Conservation (phyloP, 2,113 vertebrate genomes). For the Cervus canadensis region DNA sequence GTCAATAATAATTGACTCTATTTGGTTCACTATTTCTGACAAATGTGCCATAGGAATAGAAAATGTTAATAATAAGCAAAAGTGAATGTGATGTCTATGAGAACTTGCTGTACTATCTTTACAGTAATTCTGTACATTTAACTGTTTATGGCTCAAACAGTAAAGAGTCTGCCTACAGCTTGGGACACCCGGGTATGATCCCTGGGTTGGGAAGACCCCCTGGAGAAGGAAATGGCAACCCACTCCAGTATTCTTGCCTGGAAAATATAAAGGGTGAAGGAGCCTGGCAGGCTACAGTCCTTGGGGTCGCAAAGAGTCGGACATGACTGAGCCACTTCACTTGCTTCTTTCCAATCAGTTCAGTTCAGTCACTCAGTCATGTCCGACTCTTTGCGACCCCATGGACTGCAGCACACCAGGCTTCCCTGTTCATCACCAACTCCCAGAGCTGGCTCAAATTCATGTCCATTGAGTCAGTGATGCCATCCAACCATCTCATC, state of each 20-base stretch:
- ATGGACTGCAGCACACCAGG: background rate
- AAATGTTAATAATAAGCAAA: background rate
- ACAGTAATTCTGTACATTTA: background rate
- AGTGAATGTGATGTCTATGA: background rate
- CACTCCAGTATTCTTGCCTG: background rate
- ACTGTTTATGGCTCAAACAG: background rate
- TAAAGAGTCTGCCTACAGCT: background rate
- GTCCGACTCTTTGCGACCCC: background rate
- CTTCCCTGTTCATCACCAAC: background rate
- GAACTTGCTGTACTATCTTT: background rate
- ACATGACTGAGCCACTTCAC: background rate
- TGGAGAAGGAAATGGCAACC: background rate
- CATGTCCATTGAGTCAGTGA: background rate
- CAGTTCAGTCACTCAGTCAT: background rate
- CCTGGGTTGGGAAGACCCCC: background rate
- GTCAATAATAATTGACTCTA: background rate
- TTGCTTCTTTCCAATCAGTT: background rate
- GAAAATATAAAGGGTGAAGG: background rate
- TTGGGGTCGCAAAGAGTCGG: fast-evolving
- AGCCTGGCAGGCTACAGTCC: background rate
- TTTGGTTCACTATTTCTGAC: background rate
- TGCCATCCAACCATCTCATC: background rate
- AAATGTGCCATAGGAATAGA: background rate
- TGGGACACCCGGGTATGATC: background rate
- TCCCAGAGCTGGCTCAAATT: background rate